These are phyloP conservation scores for Rhizomys pruinosus DNA, from an alignment of 2,113 vertebrate species.

Conservation along the genomic window DNA sequence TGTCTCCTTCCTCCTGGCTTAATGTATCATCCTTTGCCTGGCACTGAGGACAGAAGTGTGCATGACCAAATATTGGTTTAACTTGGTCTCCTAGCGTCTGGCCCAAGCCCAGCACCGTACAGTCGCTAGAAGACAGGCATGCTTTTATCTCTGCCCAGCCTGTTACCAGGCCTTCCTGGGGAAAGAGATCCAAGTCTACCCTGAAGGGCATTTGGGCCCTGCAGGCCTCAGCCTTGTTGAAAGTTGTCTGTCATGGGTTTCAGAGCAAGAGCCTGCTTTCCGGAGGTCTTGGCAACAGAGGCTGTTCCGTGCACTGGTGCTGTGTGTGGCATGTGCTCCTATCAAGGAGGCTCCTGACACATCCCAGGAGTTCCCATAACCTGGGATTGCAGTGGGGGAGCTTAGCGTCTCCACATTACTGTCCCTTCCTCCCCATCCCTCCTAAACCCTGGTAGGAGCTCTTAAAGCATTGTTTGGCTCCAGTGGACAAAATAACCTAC, in stretches of 20 bases:
- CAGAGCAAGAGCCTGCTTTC: not conserved
- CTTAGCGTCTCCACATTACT: not conserved
- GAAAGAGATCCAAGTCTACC: not conserved
- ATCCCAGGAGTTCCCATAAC: not conserved
- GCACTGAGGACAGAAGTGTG: not conserved
- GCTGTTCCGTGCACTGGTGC: too few relatives aligned
- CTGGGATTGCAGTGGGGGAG: not conserved
- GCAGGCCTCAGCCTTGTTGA: not conserved
- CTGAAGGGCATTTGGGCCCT: accelerated
- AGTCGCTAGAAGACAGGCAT: not conserved
- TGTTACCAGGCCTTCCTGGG: not conserved
- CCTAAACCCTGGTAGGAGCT: not conserved
- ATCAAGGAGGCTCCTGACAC: not conserved
- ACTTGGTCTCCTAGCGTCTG: not conserved
- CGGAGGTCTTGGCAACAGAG: not conserved
- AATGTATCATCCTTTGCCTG: not conserved
- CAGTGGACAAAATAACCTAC: constrained; percentile 45
- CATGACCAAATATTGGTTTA: not conserved
- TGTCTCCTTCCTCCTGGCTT: not conserved
- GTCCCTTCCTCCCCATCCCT: not conserved
- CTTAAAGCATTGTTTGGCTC: not conserved
- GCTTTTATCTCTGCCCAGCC: not conserved
- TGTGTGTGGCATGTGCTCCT: not conserved
- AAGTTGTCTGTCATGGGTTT: not conserved
- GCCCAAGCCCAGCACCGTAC: not conserved